Evolutionary conservation across 2,797 vertebrate species (phyloP).

Genomic region (Thunnus albacares): DNA sequence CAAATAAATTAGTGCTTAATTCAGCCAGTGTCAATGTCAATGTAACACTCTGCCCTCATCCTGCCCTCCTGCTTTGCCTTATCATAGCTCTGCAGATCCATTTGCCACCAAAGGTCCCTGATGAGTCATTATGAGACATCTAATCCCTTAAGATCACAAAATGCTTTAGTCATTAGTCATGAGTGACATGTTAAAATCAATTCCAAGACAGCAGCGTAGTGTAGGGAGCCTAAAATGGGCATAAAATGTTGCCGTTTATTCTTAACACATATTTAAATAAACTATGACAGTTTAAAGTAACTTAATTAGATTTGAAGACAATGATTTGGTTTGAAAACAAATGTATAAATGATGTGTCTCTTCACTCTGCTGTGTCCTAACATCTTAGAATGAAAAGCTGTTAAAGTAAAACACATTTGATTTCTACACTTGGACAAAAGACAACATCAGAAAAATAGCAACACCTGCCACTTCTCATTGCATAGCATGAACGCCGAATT

Average conservation of each 20-base stretch:
- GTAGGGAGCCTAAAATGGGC: slow-evolving; percentile 29
- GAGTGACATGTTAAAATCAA: slow-evolving; percentile 47
- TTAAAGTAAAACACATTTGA: neutral
- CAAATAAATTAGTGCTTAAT: slow-evolving; percentile 17
- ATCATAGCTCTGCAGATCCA: slow-evolving; percentile 44
- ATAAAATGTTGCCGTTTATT: slow-evolving; percentile 19
- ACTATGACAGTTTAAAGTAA: neutral
- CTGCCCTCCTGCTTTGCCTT: slow-evolving; percentile 16
- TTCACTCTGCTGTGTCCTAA: neutral
- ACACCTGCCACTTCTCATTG: neutral
- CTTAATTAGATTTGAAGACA: neutral
- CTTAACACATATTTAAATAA: slow-evolving; percentile 3
- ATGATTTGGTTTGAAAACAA: neutral
- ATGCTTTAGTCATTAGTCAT: slow-evolving; percentile 43
- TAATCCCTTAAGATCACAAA: slow-evolving; percentile 49
- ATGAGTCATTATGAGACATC: slow-evolving; percentile 55
- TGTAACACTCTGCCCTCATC: neutral
- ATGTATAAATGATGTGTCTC: neutral
- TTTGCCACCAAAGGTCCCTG: slow-evolving; percentile 39
- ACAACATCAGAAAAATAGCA: neutral
- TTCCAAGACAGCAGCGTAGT: slow-evolving; percentile 9
- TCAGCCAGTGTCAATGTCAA: slow-evolving; percentile 9
- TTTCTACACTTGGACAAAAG: neutral
- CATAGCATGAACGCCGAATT: neutral
- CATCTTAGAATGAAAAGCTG: neutral